Base-by-base conservation (phyloP, 2,113 vertebrate genomes). In the Poeciliopsis occidentalis region DNA sequence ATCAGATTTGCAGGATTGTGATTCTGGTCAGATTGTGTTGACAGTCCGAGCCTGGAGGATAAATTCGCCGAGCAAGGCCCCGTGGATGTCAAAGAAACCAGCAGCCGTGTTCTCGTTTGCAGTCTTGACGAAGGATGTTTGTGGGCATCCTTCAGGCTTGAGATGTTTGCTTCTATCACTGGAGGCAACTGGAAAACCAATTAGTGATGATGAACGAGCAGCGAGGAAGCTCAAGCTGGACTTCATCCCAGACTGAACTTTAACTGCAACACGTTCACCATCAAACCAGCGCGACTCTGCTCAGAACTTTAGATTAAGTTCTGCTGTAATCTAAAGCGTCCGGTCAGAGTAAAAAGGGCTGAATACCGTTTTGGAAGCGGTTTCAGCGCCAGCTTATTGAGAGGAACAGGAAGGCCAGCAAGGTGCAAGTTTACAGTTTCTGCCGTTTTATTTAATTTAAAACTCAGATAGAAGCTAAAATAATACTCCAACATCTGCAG, bases 351-450 rank as follows among this genome's bases (percentile, higher is more conserved):
- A 70, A 69, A 62, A 64, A 84, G 91, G 81, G 31, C 70, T 61
- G 39, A 67, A 47, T 19, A 47, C 12, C 66, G 17, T 94, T 91
- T 85, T 89, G 86, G 87, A 92, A 39, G 66, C 12, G 11, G 0
- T 69, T 76, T 47, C 11, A 19, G 61, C 82, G 88, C 94, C 86
- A 26, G 78, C 0, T 95, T 95, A 95, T 93, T 96, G 73, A 91
- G 92, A 90, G 91, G 88, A 87, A n/a, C 93, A 88, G 93, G 83
- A 93, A 94, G 94, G 92, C 75, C 78, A 44, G 41, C 41, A 44
- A 44, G 41, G 41, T 17, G 41, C 41, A 44, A 4, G 41, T 44
- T 44, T 44, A 44, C 13, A 44, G 41, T 44, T 44, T 44, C 41
- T 44, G 15, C 41, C 17, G 69, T 70, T 67, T 57, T 57, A 57